phyloP scores from a whole-genome alignment of 2,797 vertebrate species.

The Pipistrellus pipistrellus region DNA sequence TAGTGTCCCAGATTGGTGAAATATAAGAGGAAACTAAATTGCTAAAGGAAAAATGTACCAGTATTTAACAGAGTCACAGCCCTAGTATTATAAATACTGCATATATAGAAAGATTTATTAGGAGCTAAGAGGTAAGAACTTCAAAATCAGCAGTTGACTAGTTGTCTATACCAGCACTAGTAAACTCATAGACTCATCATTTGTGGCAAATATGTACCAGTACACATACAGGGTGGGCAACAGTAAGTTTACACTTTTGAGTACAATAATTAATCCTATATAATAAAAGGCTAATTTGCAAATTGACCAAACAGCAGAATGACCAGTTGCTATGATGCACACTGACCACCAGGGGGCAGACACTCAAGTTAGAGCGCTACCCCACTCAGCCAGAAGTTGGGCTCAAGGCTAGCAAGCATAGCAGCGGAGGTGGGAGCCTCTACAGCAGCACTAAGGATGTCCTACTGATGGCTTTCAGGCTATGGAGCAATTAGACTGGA shows the following conservation, averaged over 20 bases:
- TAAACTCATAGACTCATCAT: background rate
- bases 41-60: background rate
- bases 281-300: too few relatives aligned
- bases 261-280: too few relatives aligned
- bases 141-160: slow-evolving; percentile 4
- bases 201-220: background rate
- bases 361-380: too few relatives aligned
- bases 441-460: too few relatives aligned
- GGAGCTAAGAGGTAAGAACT: background rate
- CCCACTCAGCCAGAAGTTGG: too few relatives aligned
- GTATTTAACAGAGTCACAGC: background rate
- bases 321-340: fast-evolving
- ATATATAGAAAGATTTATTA: background rate
- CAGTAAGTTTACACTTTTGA: too few relatives aligned
- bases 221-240: too few relatives aligned
- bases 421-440: too few relatives aligned
- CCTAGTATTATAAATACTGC: background rate
- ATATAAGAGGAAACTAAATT: background rate
- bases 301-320: too few relatives aligned
- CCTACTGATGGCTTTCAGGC: background rate
- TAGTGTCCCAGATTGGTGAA: background rate
- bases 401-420: too few relatives aligned
- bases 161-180: background rate
- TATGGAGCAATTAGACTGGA: background rate
- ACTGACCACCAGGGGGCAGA: too few relatives aligned